Evolutionary conservation across 2,888 invertebrate genomes (phyloP), one percentile per base, ranked within the genome.

Genomic region (Cyaniris semiargus): DNA sequence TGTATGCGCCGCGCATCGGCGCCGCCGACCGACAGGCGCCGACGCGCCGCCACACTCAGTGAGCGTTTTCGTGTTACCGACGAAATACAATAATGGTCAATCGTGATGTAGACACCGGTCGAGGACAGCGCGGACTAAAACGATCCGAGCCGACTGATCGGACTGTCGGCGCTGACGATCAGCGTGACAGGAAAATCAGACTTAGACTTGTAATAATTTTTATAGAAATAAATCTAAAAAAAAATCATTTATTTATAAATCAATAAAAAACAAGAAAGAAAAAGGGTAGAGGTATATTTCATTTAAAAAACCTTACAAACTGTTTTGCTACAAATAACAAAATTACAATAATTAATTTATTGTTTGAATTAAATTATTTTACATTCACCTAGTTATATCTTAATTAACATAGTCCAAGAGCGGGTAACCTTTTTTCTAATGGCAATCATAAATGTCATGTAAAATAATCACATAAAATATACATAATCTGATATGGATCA

Each of bases 241-340:
- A 27, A 27, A 27, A 27, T 27, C 27, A 27, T 27, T 27, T 27
- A 48, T 15, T 21, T 58, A n/a, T 58, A 58, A 21, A 8, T 21
- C 4, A 13, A 66, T 66, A 27, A 27, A 21, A 27, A 66, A 31
- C 10, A 66, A 31, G 6, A 31, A 66, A 66, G 4, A 31, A 27
- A 15, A 31, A 66, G 27, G 27, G 78, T 74, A 78, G 66, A 77
- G 58, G 31, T 71, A 31, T 70, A 70, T 78, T 53, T 53, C 53
- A 76, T 76, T 44, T 38, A 72, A 74, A 72, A 74, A 74, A 74
- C 31, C 74, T 74, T 53, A 74, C 74, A 74, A 74, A 53, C 27
- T 74, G 48, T 48, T 27, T 74, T 74, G 48, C 27, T 74, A 78
- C 77, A 75, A 71, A 78, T 79, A 77, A 77, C 72, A 75, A 76